Conservation (phyloP, 2,113 vertebrate species). For the Hemicordylus capensis region DNA sequence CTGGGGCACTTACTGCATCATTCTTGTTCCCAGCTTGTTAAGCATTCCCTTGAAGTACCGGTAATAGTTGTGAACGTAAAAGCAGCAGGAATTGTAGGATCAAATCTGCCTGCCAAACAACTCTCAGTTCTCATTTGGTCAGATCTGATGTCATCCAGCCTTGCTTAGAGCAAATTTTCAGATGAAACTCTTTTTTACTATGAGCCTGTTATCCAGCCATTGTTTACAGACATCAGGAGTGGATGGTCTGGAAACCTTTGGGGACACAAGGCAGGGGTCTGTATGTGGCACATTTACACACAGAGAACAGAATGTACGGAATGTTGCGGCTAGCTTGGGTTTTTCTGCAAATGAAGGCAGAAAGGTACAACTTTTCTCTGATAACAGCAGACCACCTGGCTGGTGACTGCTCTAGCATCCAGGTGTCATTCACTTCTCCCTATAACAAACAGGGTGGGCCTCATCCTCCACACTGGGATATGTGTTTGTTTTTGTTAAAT, state of each 20-base stretch:
- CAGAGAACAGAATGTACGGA: not conserved
- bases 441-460: accelerated
- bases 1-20: no score
- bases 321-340: not conserved
- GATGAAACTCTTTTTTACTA: not conserved
- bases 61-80: not conserved
- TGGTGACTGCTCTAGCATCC: not conserved
- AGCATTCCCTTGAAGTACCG: not conserved
- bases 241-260: accelerated
- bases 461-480: not conserved
- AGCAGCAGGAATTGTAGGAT: accelerated
- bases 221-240: not conserved
- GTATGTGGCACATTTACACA: accelerated
- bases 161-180: not conserved
- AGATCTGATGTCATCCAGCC: not conserved
- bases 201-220: not conserved
- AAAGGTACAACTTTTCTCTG: not conserved
- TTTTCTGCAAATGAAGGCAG: conserved; percentile 6
- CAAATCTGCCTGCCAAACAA: not conserved
- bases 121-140: accelerated
- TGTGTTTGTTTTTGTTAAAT: not conserved
- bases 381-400: accelerated
- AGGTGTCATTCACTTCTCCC: not conserved
- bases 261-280: no score
- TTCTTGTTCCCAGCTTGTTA: not conserved